phyloP scores from a whole-genome alignment of 2,888 invertebrate genomes.

The Meganola albula region DNA sequence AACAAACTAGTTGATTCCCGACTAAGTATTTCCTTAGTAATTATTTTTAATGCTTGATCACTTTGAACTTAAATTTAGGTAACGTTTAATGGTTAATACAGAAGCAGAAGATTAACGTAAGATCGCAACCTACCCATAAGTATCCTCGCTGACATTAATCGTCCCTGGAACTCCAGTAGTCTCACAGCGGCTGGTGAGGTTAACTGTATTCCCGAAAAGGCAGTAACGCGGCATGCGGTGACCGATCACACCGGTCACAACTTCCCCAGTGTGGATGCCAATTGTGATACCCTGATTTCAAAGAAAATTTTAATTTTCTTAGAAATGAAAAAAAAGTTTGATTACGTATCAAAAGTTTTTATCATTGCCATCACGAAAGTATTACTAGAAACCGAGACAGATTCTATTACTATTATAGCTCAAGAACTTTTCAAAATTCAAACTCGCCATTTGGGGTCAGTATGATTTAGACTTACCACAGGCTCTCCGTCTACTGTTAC shows the following conservation, averaged over 20 bases:
- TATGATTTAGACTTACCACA: conserved; percentile 80
- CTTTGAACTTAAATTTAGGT: too few relatives aligned
- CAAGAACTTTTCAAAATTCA: neutral
- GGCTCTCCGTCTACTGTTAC: conserved; percentile 92
- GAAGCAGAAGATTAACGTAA: too few relatives aligned
- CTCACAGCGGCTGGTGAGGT: conserved; percentile 94
- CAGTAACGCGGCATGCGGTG: conserved; percentile 96
- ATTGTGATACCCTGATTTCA: conserved; percentile 95
- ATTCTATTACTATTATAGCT: neutral
- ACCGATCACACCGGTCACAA: conserved; percentile 95
- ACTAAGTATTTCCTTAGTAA: too few relatives aligned
- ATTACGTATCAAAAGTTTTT: too few relatives aligned
- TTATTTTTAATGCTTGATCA: too few relatives aligned
- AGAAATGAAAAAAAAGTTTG: neutral
- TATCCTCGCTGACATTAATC: conserved; percentile 95
- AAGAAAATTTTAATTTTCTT: conserved; percentile 20
- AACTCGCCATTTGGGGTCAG: neutral
- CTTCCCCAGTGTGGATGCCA: conserved; percentile 95
- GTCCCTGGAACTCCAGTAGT: conserved; percentile 92
- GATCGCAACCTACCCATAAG: conserved; percentile 93
- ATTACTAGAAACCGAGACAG: neutral
- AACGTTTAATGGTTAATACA: too few relatives aligned
- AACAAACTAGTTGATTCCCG: too few relatives aligned
- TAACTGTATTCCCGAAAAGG: conserved; percentile 95
- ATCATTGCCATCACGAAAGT: too few relatives aligned